Conservation (phyloP, 92 coral and sea anemone genomes). For the Zoanthus sansibaricus region DNA sequence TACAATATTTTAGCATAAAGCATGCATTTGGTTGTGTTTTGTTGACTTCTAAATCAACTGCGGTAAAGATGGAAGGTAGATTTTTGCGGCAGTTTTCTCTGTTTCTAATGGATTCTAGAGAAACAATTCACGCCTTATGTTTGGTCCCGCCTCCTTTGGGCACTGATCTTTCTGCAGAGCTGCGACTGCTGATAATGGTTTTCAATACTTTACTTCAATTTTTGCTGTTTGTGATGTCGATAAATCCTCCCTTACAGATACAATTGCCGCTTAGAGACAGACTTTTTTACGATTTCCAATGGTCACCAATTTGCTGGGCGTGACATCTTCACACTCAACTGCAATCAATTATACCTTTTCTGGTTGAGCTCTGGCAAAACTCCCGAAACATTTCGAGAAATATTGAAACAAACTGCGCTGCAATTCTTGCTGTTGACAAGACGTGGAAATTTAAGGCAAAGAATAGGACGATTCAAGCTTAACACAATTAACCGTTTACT, state of each 20-base stretch:
- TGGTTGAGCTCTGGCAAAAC: neutral
- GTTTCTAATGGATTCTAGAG: conserved; percentile 1
- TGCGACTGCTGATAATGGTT: conserved; percentile 27
- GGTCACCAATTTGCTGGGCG: too few relatives aligned
- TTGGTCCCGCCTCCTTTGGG: neutral
- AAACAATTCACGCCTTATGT: conserved; percentile 27
- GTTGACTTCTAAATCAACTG: conserved; percentile 15
- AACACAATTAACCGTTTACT: too few relatives aligned
- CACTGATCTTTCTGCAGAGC: conserved; percentile 35
- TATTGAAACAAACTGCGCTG: conserved; percentile 18
- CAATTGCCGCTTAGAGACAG: conserved; percentile 22
- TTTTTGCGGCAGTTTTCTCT: conserved; percentile 12
- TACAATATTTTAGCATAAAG: conserved; percentile 16
- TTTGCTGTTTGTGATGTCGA: conserved; percentile 24
- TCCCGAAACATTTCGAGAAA: neutral
- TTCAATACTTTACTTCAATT: neutral
- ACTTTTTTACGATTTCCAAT: too few relatives aligned
- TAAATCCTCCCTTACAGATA: conserved; percentile 24
- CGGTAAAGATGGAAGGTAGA: conserved; percentile 28
- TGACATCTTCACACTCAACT: too few relatives aligned
- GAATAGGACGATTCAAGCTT: too few relatives aligned
- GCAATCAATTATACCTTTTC: neutral
- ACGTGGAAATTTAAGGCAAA: neutral
- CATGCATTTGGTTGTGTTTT: conserved; percentile 1
- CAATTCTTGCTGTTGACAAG: conserved; percentile 29